Percentiles rank a stretch among this genome's conserved stretches.
phyloP scores from a whole-genome alignment of 2,888 invertebrate genomes.

The Euzophera pinguis region DNA sequence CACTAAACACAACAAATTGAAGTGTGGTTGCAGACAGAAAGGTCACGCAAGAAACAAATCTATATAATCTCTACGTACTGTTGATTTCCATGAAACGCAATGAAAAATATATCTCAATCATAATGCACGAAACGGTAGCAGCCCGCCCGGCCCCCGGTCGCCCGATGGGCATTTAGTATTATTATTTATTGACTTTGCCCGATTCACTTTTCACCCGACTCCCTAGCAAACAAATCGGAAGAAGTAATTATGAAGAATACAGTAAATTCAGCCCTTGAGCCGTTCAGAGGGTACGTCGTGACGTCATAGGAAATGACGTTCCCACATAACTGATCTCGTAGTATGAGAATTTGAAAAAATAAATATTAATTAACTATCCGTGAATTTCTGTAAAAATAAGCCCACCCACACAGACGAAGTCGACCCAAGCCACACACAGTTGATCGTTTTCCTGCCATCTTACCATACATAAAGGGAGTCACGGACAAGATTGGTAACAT shows the following conservation, averaged over 20 bases:
- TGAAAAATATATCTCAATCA: not conserved
- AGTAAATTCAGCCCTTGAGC: conserved; percentile 62
- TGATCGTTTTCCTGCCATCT: no score
- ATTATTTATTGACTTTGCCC: conserved; percentile 73
- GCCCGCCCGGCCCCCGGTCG: conserved; percentile 48
- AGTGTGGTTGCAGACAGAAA: no score
- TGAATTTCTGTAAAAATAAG: no score
- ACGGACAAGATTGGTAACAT: no score
- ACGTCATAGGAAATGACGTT: not conserved
- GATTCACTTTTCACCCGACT: conserved; percentile 59
- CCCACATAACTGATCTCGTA: not conserved
- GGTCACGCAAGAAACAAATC: no score
- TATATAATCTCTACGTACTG: no score
- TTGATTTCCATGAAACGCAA: no score
- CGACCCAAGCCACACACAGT: no score
- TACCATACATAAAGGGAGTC: no score
- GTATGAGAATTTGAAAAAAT: not conserved
- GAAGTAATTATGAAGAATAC: conserved; percentile 78
- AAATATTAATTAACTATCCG: no score
- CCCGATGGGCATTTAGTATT: conserved; percentile 68
- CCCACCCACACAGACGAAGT: no score
- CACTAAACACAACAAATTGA: no score
- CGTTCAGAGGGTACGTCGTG: conserved; percentile 37
- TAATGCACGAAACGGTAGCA: conserved; percentile 26
- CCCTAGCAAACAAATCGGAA: conserved; percentile 75